These are phyloP conservation scores for Rhingia campestris DNA, from an alignment of 2,888 invertebrate species.

Conservation along the genomic window DNA sequence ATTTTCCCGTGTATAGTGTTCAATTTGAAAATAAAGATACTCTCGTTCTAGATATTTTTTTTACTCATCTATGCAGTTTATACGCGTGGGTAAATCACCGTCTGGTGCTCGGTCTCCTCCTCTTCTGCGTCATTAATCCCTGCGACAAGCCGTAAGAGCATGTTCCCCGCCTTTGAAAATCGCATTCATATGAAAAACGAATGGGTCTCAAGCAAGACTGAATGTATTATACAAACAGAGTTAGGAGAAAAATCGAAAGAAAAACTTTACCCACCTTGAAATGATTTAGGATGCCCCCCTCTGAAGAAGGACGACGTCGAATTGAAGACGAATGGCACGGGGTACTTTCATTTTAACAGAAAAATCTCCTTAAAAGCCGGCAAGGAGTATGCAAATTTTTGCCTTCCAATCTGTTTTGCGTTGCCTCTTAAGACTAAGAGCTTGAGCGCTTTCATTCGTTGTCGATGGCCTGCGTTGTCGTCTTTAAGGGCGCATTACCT, in stretches of 20 bases:
- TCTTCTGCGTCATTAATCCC: conserved; percentile 68
- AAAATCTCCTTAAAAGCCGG: conserved; percentile 72
- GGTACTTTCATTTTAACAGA: conserved; percentile 16
- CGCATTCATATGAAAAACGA: conserved; percentile 66
- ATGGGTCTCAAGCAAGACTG: conserved; percentile 68
- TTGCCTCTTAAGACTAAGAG: conserved; percentile 52
- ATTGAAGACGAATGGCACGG: neutral
- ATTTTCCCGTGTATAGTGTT: no score
- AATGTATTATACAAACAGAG: conserved; percentile 58
- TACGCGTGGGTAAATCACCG: conserved; percentile 71
- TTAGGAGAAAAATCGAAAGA: conserved; percentile 52
- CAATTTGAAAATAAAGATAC: no score
- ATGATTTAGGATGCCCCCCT: conserved; percentile 65
- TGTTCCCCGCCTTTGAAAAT: conserved; percentile 45
- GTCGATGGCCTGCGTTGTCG: conserved; percentile 61
- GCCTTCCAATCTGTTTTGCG: conserved; percentile 63
- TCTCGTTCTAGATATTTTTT: neutral
- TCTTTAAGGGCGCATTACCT: conserved; percentile 61
- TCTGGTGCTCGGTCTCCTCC: conserved; percentile 52
- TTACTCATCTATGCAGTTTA: conserved; percentile 45
- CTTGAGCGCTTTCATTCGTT: conserved; percentile 55
- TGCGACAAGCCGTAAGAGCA: conserved; percentile 59
- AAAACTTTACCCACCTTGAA: conserved; percentile 70
- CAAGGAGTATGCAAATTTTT: conserved; percentile 73
- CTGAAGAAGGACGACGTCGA: no score